Conservation (phyloP, 64 coral and sea anemone genomes). For the Stylophora pistillata region DNA sequence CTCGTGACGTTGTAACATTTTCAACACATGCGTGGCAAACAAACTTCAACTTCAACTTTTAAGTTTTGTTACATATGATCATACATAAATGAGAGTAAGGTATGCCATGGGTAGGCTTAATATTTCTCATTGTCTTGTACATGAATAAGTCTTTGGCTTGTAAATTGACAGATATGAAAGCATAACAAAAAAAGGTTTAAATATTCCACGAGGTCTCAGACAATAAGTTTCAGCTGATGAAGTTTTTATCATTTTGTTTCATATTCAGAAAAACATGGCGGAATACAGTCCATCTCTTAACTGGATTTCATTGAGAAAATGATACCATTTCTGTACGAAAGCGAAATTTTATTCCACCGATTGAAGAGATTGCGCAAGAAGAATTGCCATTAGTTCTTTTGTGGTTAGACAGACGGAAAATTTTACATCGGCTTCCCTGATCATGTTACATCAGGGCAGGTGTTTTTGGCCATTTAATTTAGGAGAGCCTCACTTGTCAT, state of each 20-base stretch:
- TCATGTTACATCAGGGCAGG: too few species aligned
- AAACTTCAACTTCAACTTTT: neutral
- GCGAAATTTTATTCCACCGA: too few species aligned
- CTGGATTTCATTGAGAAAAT: too few species aligned
- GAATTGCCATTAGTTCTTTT: too few species aligned
- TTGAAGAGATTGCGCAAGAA: too few species aligned
- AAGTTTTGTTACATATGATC: neutral
- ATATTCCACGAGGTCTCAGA: slow-evolving; percentile 1
- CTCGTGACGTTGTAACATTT: too few species aligned
- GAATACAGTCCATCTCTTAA: neutral
- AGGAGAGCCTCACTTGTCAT: too few species aligned
- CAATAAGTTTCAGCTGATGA: neutral
- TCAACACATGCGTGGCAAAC: too few species aligned
- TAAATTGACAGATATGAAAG: neutral
- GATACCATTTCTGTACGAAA: too few species aligned
- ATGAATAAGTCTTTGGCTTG: neutral
- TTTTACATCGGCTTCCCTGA: too few species aligned
- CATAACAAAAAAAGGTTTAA: neutral
- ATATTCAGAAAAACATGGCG: neutral
- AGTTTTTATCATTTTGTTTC: neutral
- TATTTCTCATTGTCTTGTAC: neutral
- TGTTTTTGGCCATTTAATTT: too few species aligned
- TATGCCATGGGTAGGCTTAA: neutral
- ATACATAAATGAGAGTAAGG: neutral
- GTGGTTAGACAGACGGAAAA: too few species aligned